Base-by-base conservation (phyloP, 1,140 invertebrate genomes). In the Littorina saxatilis region DNA sequence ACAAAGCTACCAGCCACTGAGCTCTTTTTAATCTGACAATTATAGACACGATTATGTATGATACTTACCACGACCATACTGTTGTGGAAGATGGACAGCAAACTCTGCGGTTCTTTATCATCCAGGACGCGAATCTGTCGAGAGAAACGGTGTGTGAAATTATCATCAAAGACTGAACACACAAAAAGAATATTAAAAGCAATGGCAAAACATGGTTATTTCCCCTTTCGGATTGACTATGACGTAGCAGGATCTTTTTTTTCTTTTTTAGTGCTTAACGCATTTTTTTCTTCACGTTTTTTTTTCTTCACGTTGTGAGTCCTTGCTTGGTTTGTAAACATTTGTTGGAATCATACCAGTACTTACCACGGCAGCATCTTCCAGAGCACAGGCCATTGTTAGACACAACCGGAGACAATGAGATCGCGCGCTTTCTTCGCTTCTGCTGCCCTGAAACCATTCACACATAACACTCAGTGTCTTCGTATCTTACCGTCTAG, bases 41-140 rank as follows among this genome's bases (percentile, higher is more conserved):
- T n/a, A n/a, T n/a, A n/a, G n/a, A n/a, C n/a, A n/a, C n/a, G n/a
- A n/a, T n/a, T n/a, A n/a, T n/a, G n/a, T n/a, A n/a, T n/a, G n/a
- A n/a, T n/a, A 84, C 85, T 85, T 83, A 88, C 87, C 68, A 87
- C 83, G 32, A 88, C 79, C 66, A 88, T 85, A 73, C 86, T 86
- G 68, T 87, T 85, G 72, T 85, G 79, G 39, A 88, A 79, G 55
- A 84, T 52, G 20, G 84, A 77, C 84, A 88, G 79, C 32, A 88
- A 84, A 78, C 87, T 86, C 11, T 76, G 75, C 17, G 86, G 86
- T 75, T 88, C 87, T 66, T 82, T 84, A 20, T 81, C 82, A 55
- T 88, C 87, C 52, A 88, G 50, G 4, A 87, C 83, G 35, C 86
- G 84, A 47, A 88, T 83, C 87, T 88, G 52, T 9, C 81, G 1